A percentile compares a stretch with the other conserved stretches of the same genome.
Conservation (phyloP, 2,888 invertebrate genomes). For the Empis livida region DNA sequence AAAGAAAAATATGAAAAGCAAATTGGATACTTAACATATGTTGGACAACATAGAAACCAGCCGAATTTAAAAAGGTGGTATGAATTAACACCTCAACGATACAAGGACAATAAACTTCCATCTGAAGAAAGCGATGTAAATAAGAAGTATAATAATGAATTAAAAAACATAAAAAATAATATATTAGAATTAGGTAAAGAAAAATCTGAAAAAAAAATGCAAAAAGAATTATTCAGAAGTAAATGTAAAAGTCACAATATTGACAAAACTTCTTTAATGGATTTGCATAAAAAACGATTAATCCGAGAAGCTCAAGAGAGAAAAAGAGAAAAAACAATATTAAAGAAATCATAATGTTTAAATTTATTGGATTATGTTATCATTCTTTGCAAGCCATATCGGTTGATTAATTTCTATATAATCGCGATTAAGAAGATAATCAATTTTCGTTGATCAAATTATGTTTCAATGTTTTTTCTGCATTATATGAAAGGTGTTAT, state of each 20-base stretch:
- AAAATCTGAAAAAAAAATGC: constrained; percentile 13
- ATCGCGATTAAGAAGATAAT: too few relatives aligned
- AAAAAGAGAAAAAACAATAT: constrained; percentile 51
- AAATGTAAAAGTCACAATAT: constrained; percentile 15
- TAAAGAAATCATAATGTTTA: constrained; percentile 25
- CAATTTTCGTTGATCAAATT: too few relatives aligned
- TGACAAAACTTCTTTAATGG: constrained; percentile 5
- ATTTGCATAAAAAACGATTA: constrained; percentile 39
- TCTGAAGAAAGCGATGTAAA: constrained; percentile 8
- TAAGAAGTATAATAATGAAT: constrained; percentile 31
- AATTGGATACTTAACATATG: constrained; percentile 89
- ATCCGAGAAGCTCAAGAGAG: constrained; percentile 71
- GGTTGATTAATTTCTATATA: too few relatives aligned
- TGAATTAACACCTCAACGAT: constrained; percentile 52
- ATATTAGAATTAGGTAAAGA: constrained; percentile 11
- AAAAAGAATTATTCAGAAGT: constrained; percentile 15
- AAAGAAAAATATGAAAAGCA: constrained; percentile 95
- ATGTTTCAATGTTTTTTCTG: too few relatives aligned
- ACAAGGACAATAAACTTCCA: constrained; percentile 19
- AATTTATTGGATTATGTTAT: neutral
- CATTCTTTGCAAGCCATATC: too few relatives aligned
- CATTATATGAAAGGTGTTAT: too few relatives aligned
- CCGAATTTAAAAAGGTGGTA: constrained; percentile 85
- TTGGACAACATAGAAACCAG: constrained; percentile 87
- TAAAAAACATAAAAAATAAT: constrained; percentile 19